phyloP scores from a whole-genome alignment of 2,113 vertebrate genomes.

The Tragelaphus imberbis region DNA sequence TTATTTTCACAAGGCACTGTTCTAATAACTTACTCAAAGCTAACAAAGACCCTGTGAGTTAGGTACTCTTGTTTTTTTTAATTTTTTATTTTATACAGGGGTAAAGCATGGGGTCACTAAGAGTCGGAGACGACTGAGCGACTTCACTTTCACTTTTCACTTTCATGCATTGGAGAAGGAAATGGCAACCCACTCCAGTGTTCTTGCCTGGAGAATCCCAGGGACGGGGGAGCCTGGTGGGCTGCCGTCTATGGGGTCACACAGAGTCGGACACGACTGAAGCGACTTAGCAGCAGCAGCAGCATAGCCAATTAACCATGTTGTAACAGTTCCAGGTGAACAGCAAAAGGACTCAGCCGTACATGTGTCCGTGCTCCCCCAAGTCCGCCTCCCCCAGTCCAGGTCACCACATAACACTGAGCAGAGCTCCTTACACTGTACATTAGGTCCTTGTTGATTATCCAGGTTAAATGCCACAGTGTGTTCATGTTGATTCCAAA shows the following conservation, averaged over 20 bases:
- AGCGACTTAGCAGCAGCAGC: too few species aligned
- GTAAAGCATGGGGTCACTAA: too few species aligned
- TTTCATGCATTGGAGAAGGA: too few species aligned
- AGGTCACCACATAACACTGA: not conserved
- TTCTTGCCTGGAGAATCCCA: too few species aligned
- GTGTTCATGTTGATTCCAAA: not conserved
- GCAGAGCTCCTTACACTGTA: not conserved
- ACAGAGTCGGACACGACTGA: too few species aligned
- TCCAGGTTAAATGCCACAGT: not conserved
- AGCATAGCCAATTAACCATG: not conserved
- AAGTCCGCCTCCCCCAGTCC: not conserved
- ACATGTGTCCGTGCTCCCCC: not conserved
- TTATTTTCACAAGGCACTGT: not conserved
- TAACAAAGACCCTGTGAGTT: not conserved
- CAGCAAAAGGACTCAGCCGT: not conserved
- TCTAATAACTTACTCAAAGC: not conserved
- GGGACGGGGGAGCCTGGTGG: too few species aligned
- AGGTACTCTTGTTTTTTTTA: not conserved
- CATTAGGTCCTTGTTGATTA: not conserved
- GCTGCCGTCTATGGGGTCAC: too few species aligned
- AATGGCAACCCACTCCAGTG: too few species aligned
- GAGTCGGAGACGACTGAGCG: too few species aligned
- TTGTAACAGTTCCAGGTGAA: not conserved
- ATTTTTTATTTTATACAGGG: not conserved
- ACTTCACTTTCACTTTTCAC: too few species aligned